Percentiles rank a stretch among this genome's conserved stretches.
Conservation (phyloP, 64 coral and sea anemone genomes). For the Stylophora pistillata region DNA sequence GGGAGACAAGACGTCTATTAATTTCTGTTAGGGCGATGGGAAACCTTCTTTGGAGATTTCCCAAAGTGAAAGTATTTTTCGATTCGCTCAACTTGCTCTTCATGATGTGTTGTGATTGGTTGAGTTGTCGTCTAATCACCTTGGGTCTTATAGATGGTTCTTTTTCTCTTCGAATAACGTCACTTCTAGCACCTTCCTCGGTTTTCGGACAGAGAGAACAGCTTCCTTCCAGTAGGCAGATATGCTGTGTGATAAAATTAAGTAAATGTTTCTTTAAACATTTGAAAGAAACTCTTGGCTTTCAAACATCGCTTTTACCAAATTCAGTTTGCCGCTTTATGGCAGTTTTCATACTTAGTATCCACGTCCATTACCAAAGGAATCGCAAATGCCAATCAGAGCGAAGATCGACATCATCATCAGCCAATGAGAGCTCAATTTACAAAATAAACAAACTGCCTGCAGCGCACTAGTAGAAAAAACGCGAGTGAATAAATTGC, state of each 20-base stretch:
- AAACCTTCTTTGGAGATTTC: slow-evolving; percentile 53
- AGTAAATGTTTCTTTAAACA: not conserved
- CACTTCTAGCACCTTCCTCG: not conserved
- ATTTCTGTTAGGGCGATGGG: slow-evolving; percentile 58
- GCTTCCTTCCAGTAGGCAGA: not conserved
- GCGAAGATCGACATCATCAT: too few relatives aligned
- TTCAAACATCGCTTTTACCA: too few relatives aligned
- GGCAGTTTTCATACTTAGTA: too few relatives aligned
- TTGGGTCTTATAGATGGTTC: not conserved
- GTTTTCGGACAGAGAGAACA: not conserved
- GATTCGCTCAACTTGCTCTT: not conserved
- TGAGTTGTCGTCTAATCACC: slow-evolving; percentile 2
- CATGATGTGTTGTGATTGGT: slow-evolving; percentile 7
- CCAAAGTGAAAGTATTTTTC: slow-evolving; percentile 10
- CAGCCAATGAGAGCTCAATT: too few relatives aligned
- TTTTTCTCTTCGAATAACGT: not conserved
- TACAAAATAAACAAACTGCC: too few relatives aligned
- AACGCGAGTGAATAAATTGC: too few relatives aligned
- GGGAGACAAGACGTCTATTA: slow-evolving; percentile 67
- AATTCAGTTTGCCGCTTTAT: too few relatives aligned
- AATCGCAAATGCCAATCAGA: too few relatives aligned
- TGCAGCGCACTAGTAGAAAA: too few relatives aligned
- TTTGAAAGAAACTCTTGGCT: too few relatives aligned
- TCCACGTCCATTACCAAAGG: too few relatives aligned
- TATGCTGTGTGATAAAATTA: not conserved